A percentile compares a stretch with the other conserved stretches of the same genome.
Evolutionary conservation across 2,888 invertebrate genomes (phyloP).

Genomic region (Agrochola circellaris): DNA sequence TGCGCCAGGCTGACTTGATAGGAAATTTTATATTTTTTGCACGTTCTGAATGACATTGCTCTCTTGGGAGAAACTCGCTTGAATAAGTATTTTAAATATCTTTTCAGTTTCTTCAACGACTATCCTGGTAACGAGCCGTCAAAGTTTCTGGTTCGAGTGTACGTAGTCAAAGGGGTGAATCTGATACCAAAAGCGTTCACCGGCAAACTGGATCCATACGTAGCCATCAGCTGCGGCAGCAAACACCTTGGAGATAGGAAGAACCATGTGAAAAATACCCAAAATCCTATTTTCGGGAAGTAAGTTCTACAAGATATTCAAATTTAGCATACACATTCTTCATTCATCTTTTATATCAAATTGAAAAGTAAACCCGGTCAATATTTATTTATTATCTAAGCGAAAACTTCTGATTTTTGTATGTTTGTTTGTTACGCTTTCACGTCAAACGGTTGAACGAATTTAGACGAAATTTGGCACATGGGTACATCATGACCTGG

Average conservation of each 20-base stretch:
- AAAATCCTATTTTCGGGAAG: slow-evolving; percentile 96
- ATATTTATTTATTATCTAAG: too few relatives aligned
- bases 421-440: too few relatives aligned
- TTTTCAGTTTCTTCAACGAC: slow-evolving; percentile 89
- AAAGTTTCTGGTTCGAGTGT: slow-evolving; percentile 93
- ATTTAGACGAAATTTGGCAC: too few relatives aligned
- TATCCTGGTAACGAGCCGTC: slow-evolving; percentile 92
- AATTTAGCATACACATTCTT: neutral
- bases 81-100: neutral
- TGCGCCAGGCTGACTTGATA: neutral
- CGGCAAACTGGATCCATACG: slow-evolving; percentile 95
- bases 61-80: neutral
- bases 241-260: slow-evolving; percentile 92
- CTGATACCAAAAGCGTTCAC: slow-evolving; percentile 93
- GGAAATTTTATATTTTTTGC: neutral
- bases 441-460: too few relatives aligned
- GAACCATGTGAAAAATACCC: slow-evolving; percentile 93
- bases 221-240: slow-evolving; percentile 93
- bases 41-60: neutral
- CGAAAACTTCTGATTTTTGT: too few relatives aligned
- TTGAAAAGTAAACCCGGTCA: neutral
- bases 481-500: too few relatives aligned
- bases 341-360: neutral
- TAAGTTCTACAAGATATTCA: slow-evolving; percentile 77
- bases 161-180: slow-evolving; percentile 93